A percentile compares a stretch with the other conserved stretches of the same genome.
These are phyloP conservation scores for Bunonema sp. DNA, from an alignment of 2,888 invertebrate genomes.

Conservation along the genomic window DNA sequence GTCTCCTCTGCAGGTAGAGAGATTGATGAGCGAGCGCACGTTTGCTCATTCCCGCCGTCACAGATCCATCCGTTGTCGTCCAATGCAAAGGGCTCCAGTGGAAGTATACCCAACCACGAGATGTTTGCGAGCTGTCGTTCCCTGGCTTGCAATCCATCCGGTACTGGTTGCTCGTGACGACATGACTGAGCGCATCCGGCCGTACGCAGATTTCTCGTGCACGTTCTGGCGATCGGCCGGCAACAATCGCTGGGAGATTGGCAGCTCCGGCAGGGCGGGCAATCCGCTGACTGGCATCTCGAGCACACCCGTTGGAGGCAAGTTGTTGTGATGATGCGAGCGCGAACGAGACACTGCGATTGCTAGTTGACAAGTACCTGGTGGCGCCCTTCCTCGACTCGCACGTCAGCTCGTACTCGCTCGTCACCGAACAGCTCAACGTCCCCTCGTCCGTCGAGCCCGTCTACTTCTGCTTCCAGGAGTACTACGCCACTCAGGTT, in stretches of 20 bases:
- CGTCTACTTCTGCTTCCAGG: conserved; percentile 30
- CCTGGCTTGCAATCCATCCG: conserved; percentile 24
- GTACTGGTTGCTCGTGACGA: conserved; percentile 6
- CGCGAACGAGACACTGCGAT: conserved; percentile 9
- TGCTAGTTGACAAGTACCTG: conserved; percentile 10
- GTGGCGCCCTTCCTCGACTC: conserved; percentile 18
- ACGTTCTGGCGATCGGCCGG: conserved; percentile 28
- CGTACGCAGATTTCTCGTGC: conserved; percentile 17
- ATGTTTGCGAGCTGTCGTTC: conserved; percentile 1
- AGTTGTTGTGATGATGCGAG: background rate
- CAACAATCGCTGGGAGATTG: conserved; percentile 28
- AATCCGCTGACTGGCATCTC: conserved; percentile 11
- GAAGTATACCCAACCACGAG: too few relatives aligned
- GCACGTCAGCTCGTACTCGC: conserved; percentile 16
- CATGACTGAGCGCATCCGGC: conserved; percentile 5
- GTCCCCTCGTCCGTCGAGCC: conserved; percentile 1
- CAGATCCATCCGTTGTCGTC: background rate
- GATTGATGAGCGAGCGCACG: too few relatives aligned
- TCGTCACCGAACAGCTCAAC: conserved; percentile 13
- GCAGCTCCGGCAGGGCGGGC: conserved; percentile 15
- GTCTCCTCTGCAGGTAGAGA: too few relatives aligned
- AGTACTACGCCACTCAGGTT: conserved; percentile 18
- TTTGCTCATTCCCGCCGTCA: background rate
- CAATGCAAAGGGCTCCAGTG: too few relatives aligned
- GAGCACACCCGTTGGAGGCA: conserved; percentile 6